A percentile compares a stretch with the other conserved stretches of the same genome.
These are phyloP conservation scores for Rhynchotus rufescens DNA, from an alignment of 2,797 vertebrate species.

Conservation along the genomic window DNA sequence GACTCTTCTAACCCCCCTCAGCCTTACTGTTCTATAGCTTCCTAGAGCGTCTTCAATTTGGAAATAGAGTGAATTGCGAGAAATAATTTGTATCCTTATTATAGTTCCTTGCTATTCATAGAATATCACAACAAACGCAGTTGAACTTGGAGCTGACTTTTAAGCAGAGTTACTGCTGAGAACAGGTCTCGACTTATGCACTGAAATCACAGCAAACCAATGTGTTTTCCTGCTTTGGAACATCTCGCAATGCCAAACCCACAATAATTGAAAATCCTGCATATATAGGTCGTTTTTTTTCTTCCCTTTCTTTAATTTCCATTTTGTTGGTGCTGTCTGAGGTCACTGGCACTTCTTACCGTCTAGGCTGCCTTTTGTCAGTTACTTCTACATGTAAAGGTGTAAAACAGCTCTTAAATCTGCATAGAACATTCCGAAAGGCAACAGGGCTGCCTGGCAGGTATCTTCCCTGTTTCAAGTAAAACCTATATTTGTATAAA, in stretches of 20 bases:
- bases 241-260: neutral
- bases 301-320: neutral
- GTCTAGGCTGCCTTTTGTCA: neutral
- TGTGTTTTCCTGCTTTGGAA: neutral
- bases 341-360: neutral
- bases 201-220: neutral
- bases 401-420: neutral
- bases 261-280: neutral
- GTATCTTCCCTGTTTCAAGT: neutral
- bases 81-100: neutral
- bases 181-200: neutral
- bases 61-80: neutral
- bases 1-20: neutral
- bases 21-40: neutral
- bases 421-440: neutral
- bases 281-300: accelerated
- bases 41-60: neutral
- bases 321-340: neutral
- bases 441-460: neutral
- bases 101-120: neutral
- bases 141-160: neutral
- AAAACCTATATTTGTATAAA: neutral
- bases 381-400: neutral
- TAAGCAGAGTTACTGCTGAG: neutral
- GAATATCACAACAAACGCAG: neutral